Conservation (phyloP, 2,113 vertebrate species). For the Illadopsis cleaveri region DNA sequence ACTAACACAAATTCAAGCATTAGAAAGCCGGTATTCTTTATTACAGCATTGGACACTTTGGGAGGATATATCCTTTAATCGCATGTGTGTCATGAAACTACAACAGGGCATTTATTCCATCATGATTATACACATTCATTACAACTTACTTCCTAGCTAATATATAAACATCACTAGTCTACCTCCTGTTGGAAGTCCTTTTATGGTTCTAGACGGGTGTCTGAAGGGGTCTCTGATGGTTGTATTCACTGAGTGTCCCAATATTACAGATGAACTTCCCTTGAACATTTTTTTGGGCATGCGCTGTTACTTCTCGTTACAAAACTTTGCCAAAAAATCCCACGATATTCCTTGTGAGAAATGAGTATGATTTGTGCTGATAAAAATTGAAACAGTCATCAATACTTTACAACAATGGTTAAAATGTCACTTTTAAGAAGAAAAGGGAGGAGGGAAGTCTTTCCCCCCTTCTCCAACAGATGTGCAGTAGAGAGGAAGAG, state of each 20-base stretch:
- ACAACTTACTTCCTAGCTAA: neutral
- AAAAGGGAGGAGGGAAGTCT: too few relatives aligned
- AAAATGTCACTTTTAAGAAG: too few relatives aligned
- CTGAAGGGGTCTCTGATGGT: neutral
- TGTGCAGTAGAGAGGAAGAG: too few relatives aligned
- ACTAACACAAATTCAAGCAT: neutral
- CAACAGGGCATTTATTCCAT: neutral
- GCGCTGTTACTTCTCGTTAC: neutral
- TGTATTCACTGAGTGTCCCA: neutral
- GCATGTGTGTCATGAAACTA: neutral
- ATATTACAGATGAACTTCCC: neutral
- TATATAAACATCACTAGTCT: too few relatives aligned
- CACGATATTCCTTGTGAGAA: neutral
- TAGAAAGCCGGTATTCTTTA: neutral
- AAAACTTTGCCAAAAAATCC: neutral
- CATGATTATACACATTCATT: too few relatives aligned
- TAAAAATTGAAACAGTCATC: too few relatives aligned
- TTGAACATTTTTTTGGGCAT: neutral
- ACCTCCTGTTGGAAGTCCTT: neutral
- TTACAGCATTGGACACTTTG: neutral
- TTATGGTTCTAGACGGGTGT: neutral
- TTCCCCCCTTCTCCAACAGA: too few relatives aligned
- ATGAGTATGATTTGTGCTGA: too few relatives aligned
- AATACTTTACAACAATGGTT: too few relatives aligned
- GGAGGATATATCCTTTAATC: neutral